phyloP scores from a whole-genome alignment of 2,888 invertebrate species.

The Prostheceraeus crozeri region DNA sequence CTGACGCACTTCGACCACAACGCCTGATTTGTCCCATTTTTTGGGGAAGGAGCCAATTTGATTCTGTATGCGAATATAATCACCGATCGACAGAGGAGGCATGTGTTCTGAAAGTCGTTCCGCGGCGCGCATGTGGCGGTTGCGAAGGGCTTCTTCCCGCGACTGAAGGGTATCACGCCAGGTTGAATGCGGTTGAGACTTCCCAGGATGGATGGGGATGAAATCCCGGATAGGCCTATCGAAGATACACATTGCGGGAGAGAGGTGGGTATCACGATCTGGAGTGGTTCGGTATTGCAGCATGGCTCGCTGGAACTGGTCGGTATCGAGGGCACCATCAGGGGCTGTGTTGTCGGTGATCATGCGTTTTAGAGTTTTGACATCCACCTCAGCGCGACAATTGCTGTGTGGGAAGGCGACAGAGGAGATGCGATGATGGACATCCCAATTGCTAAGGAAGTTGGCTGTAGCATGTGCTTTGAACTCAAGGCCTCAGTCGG shows the following conservation, averaged over 20 bases:
- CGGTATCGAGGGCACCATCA: constrained; percentile 31
- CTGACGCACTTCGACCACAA: constrained; percentile 19
- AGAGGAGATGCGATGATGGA: constrained; percentile 44
- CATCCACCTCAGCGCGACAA: constrained; percentile 44
- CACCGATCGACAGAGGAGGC: not conserved
- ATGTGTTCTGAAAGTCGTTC: constrained; percentile 25
- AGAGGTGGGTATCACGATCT: constrained; percentile 31
- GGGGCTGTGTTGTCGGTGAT: constrained; percentile 43
- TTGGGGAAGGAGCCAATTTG: constrained; percentile 2
- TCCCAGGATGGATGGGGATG: constrained; percentile 34
- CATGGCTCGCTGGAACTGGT: constrained; percentile 16
- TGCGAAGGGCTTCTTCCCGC: constrained; percentile 11
- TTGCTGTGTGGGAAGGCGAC: constrained; percentile 45
- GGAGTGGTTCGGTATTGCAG: constrained; percentile 12
- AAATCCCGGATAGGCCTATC: constrained; percentile 31
- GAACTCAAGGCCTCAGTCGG: constrained; percentile 26
- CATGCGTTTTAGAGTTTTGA: constrained; percentile 45
- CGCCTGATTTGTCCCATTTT: constrained; percentile 28
- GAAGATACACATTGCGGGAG: constrained; percentile 35
- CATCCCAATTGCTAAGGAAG: constrained; percentile 42
- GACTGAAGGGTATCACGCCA: constrained; percentile 25
- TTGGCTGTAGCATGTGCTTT: not conserved
- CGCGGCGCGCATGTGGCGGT: not conserved
- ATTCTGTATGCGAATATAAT: constrained; percentile 25
- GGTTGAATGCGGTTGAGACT: constrained; percentile 22